Conservation (phyloP, 2,888 invertebrate species). For the Dioctria linearis region DNA sequence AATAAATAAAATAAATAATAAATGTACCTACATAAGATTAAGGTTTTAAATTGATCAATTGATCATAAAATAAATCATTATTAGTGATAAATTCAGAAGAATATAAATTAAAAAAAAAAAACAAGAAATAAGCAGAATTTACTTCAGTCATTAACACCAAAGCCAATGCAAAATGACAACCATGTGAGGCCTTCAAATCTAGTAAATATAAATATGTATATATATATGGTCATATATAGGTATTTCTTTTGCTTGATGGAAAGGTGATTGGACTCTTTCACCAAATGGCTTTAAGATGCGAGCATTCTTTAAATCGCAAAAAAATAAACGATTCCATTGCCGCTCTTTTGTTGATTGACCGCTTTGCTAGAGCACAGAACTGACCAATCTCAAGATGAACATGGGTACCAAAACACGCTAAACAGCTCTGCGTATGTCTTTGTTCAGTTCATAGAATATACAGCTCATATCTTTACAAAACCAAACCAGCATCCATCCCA, state of each 20-base stretch:
- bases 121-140: no score
- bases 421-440: constrained; percentile 47
- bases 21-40: no score
- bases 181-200: no score
- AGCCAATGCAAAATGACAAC: no score
- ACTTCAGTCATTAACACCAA: no score
- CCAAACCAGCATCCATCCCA: not conserved
- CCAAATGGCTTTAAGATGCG: constrained; percentile 40
- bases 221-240: not conserved
- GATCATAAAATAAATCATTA: no score
- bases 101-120: no score
- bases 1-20: no score
- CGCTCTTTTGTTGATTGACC: constrained; percentile 54
- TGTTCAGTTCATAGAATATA: constrained; percentile 10
- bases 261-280: constrained; percentile 51
- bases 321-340: constrained; percentile 37
- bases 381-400: constrained; percentile 52
- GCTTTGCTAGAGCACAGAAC: constrained; percentile 43
- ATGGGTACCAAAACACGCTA: constrained; percentile 42
- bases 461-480: not conserved
- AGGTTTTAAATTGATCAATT: no score
- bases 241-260: constrained; percentile 6
- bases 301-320: constrained; percentile 49
- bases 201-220: no score
- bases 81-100: no score